Conservation (phyloP, 2,113 vertebrate genomes). For the Myotis yumanensis region DNA sequence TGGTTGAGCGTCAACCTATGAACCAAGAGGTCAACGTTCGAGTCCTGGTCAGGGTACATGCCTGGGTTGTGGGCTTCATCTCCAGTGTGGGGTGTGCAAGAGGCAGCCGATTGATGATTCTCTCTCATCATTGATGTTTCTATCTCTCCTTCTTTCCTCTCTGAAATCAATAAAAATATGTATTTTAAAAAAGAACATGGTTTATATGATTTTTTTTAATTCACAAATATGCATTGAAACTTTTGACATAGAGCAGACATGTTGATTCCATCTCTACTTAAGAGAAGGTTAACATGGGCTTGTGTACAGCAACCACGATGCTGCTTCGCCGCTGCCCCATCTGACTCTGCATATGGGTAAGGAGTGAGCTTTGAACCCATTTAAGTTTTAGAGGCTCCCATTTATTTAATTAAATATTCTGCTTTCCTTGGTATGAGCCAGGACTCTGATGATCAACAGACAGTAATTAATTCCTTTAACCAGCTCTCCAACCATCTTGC, state of each 20-base stretch:
- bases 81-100: no score
- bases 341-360: neutral
- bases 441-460: conserved; percentile 62
- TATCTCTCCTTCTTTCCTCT: no score
- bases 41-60: no score
- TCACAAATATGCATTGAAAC: neutral
- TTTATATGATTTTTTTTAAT: conserved; percentile 21
- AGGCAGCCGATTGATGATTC: no score
- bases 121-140: no score
- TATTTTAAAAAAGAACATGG: neutral
- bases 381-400: conserved; percentile 52
- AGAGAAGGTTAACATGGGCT: neutral
- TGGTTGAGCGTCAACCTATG: no score
- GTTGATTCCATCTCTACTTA: neutral
- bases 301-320: neutral
- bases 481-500: conserved; percentile 62
- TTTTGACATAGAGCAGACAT: neutral
- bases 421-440: conserved; percentile 36
- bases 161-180: no score
- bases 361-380: conserved; percentile 12
- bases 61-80: no score
- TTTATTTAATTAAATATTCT: conserved; percentile 72
- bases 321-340: neutral
- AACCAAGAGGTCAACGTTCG: no score
- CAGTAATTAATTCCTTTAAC: conserved; percentile 73